A percentile compares a stretch with the other conserved stretches of the same genome.
phyloP scores from a whole-genome alignment of 2,797 vertebrate species.

The Danio aesculapii region DNA sequence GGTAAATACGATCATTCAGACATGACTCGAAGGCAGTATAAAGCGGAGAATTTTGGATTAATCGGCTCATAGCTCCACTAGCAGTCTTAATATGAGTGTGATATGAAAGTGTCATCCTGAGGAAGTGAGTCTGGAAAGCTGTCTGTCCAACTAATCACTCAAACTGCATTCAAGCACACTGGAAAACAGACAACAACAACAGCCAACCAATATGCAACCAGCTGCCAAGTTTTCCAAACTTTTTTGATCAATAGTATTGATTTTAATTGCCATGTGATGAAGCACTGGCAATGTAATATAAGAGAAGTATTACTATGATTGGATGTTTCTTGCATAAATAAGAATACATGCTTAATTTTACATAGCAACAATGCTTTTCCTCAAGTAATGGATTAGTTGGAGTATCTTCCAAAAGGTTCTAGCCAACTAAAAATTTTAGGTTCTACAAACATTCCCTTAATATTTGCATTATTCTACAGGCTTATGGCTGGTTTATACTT shows the following conservation, averaged over 20 bases:
- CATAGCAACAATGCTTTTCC: not conserved
- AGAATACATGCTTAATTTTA: not conserved
- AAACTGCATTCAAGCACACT: not conserved
- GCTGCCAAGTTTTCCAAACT: not conserved
- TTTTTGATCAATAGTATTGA: not conserved
- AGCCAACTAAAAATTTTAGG: too few species aligned
- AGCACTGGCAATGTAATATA: too few species aligned
- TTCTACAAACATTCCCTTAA: too few species aligned
- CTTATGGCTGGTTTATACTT: too few species aligned
- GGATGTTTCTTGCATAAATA: not conserved
- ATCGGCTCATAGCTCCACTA: constrained; percentile 11
- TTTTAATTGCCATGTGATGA: not conserved
- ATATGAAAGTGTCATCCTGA: constrained; percentile 14
- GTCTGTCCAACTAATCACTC: not conserved
- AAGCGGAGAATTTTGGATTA: constrained; percentile 38
- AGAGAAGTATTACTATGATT: not conserved
- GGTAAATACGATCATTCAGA: constrained; percentile 23
- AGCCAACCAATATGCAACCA: not conserved
- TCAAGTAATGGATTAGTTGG: not conserved
- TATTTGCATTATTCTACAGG: too few species aligned
- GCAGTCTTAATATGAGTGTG: constrained; percentile 31
- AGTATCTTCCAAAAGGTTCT: not conserved
- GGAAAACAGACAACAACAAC: not conserved
- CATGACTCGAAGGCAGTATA: constrained; percentile 28
- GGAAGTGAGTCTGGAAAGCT: constrained; percentile 15